phyloP scores from a whole-genome alignment of 1,140 invertebrate species.

The Musca vetustissima region DNA sequence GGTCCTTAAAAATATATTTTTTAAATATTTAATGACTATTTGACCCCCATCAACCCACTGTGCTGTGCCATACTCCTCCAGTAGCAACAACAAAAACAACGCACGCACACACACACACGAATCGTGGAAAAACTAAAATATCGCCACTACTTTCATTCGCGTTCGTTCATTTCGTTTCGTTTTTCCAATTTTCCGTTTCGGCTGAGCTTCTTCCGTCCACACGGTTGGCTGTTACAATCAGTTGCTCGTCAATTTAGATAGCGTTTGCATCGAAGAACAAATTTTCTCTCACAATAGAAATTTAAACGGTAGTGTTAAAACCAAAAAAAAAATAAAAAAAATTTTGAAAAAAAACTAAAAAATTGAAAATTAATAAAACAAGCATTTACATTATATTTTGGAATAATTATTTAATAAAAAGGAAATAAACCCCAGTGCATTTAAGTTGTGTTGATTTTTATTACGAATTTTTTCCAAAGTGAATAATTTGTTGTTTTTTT shows the following conservation, averaged over 20 bases:
- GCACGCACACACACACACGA: neutral
- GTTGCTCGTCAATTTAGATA: conserved; percentile 15
- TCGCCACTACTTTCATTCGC: too few species aligned
- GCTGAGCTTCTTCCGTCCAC: conserved; percentile 15
- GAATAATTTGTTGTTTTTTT: too few species aligned
- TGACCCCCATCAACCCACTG: too few species aligned
- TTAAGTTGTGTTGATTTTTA: too few species aligned
- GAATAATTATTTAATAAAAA: too few species aligned
- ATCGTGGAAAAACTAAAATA: neutral
- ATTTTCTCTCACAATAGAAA: neutral
- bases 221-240: conserved; percentile 17
- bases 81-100: neutral
- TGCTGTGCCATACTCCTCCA: neutral
- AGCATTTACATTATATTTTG: neutral
- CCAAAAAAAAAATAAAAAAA: neutral
- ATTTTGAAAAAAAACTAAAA: neutral
- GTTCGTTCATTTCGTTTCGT: too few species aligned
- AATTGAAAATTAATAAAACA: neutral
- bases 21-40: too few species aligned
- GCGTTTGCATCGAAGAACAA: conserved; percentile 4
- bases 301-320: conserved; percentile 1
- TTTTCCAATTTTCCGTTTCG: neutral
- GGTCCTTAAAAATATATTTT: too few species aligned
- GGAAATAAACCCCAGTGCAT: too few species aligned
- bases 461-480: too few species aligned